These are phyloP conservation scores for Acanthococcus lagerstroemiae DNA, from an alignment of 2,888 invertebrate genomes.

Conservation along the genomic window DNA sequence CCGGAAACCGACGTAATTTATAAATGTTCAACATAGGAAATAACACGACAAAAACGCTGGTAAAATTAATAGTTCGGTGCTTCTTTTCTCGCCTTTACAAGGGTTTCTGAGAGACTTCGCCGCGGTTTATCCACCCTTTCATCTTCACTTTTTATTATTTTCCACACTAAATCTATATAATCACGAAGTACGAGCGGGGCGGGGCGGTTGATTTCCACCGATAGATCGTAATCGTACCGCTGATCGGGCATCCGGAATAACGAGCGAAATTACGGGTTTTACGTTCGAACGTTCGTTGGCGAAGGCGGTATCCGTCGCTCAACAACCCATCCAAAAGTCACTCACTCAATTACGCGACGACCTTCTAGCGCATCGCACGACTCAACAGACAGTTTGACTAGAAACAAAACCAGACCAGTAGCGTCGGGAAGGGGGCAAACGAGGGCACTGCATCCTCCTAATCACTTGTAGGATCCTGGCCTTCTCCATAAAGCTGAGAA, in stretches of 20 bases:
- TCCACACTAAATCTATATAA: background rate
- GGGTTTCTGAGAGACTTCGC: constrained; percentile 4
- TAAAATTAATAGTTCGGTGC: constrained; percentile 22
- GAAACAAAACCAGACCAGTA: too few relatives aligned
- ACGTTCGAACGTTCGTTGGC: too few relatives aligned
- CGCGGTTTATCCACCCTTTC: background rate
- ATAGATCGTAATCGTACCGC: background rate
- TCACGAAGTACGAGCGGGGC: background rate
- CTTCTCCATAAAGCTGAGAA: too few relatives aligned
- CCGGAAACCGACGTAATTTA: constrained; percentile 23
- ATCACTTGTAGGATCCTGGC: too few relatives aligned
- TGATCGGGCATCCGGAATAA: background rate
- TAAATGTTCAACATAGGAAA: constrained; percentile 21
- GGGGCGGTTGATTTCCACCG: background rate
- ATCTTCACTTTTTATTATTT: background rate
- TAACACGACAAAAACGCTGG: constrained; percentile 7
- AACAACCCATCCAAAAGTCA: too few relatives aligned
- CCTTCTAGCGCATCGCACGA: too few relatives aligned
- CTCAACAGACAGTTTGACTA: too few relatives aligned
- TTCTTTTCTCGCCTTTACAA: constrained; percentile 21
- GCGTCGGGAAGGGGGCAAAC: too few relatives aligned
- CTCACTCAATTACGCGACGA: too few relatives aligned
- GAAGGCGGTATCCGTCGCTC: too few relatives aligned
- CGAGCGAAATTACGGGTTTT: too few relatives aligned
- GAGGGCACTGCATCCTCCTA: too few relatives aligned